Conservation (phyloP, 2,113 vertebrate species). For the Malurus alboscapulatus region DNA sequence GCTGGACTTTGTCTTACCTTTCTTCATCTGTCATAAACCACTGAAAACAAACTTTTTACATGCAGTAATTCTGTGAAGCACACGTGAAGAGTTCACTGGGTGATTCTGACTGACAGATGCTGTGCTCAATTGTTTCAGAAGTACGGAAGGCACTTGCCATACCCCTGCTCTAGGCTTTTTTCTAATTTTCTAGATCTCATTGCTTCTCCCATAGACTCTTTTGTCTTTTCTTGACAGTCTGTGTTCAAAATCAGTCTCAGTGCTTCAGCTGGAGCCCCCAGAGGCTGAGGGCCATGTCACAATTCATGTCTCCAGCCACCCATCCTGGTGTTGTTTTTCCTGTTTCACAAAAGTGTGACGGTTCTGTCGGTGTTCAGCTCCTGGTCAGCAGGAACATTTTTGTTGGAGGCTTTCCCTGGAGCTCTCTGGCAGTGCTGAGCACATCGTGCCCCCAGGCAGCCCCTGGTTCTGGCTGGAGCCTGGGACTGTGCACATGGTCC, state of each 20-base stretch:
- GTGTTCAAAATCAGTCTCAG: not conserved
- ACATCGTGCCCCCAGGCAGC: not conserved
- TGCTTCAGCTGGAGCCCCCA: not conserved
- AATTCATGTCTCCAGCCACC: not conserved
- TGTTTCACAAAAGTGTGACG: fast-evolving
- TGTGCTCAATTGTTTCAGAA: not conserved
- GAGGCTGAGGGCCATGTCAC: not conserved
- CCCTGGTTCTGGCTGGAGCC: not conserved
- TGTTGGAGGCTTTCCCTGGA: not conserved
- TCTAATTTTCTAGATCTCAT: not conserved
- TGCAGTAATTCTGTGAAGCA: not conserved
- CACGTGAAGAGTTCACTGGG: not conserved
- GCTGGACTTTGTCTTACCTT: not conserved
- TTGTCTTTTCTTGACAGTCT: not conserved
- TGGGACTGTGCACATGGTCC: slow-evolving; percentile 41
- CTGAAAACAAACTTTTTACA: not conserved
- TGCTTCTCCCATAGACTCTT: not conserved
- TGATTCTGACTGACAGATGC: not conserved
- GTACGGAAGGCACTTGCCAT: not conserved
- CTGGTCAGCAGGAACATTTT: not conserved
- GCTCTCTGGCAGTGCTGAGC: not conserved
- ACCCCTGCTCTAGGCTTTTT: not conserved
- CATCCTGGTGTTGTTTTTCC: not conserved
- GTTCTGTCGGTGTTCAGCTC: fast-evolving
- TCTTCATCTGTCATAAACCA: not conserved